phyloP scores from a whole-genome alignment of 2,797 vertebrate species.

The Chloroceryle amazona region DNA sequence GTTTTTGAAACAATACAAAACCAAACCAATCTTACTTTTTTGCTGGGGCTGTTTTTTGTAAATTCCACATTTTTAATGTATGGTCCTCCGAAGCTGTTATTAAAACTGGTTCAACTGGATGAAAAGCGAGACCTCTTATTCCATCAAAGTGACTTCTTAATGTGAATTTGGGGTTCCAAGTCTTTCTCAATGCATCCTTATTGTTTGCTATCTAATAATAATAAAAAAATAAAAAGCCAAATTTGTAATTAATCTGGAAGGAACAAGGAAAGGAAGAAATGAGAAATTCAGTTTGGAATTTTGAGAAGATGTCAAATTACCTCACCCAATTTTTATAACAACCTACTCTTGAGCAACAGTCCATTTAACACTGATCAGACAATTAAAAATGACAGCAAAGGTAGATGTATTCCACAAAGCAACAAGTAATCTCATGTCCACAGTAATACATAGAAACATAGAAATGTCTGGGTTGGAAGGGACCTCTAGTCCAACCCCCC shows the following conservation, averaged over 20 bases:
- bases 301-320: neutral
- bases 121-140: conserved; percentile 94
- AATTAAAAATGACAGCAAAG: neutral
- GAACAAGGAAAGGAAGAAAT: neutral
- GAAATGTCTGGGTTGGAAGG: too few relatives aligned
- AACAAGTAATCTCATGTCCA: rapidly evolving
- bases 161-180: conserved; percentile 99
- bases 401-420: neutral
- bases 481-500: too few relatives aligned
- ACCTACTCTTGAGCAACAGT: neutral
- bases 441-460: neutral
- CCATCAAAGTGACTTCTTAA: conserved; percentile 98
- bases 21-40: conserved; percentile 90
- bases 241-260: conserved; percentile 25
- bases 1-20: neutral
- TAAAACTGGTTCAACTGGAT: conserved; percentile 94
- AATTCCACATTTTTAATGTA: conserved; percentile 99
- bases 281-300: conserved; percentile 17
- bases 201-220: conserved; percentile 93
- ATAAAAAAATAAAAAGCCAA: conserved; percentile 35
- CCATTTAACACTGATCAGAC: neutral
- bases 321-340: neutral
- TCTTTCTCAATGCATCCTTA: conserved; percentile 97
- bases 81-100: conserved; percentile 98
- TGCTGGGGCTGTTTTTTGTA: conserved; percentile 97